phyloP scores from a whole-genome alignment of 2,888 invertebrate species.

The Diarsia rubi region DNA sequence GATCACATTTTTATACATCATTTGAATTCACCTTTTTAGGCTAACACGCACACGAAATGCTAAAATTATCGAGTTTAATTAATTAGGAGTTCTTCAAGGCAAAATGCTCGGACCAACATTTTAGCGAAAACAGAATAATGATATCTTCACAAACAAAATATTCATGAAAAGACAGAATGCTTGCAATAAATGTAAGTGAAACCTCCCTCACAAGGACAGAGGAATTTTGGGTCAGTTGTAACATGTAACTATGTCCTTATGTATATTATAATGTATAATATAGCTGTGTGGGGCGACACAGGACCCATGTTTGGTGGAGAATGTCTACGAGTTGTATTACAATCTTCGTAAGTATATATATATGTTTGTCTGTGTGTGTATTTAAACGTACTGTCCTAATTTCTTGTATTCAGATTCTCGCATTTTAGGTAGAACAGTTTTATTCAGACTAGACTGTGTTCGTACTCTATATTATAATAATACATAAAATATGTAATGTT shows the following conservation, averaged over 20 bases:
- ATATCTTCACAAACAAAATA: slow-evolving; percentile 37
- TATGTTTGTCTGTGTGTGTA: background rate
- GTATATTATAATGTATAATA: slow-evolving; percentile 28
- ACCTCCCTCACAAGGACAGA: slow-evolving; percentile 26
- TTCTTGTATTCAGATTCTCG: background rate
- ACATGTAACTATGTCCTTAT: slow-evolving; percentile 41
- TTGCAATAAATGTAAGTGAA: slow-evolving; percentile 53
- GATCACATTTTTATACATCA: background rate
- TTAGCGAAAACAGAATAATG: slow-evolving; percentile 21
- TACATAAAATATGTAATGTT: background rate
- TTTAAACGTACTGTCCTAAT: slow-evolving; percentile 1
- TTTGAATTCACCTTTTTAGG: background rate
- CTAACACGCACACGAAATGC: background rate
- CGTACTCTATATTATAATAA: background rate
- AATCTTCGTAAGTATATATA: slow-evolving; percentile 23
- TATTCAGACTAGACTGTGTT: background rate
- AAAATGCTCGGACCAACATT: slow-evolving; percentile 14
- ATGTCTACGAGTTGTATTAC: slow-evolving; percentile 26
- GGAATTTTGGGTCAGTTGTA: slow-evolving; percentile 58
- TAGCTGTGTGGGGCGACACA: slow-evolving; percentile 23
- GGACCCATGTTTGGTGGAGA: slow-evolving; percentile 45
- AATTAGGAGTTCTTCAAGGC: slow-evolving; percentile 8
- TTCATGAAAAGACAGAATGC: slow-evolving; percentile 50
- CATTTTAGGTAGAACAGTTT: background rate
- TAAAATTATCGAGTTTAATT: background rate